A percentile compares a stretch with the other conserved stretches of the same genome.
Conservation (phyloP, 1,140 invertebrate species). For the Lordiphosa mommai region DNA sequence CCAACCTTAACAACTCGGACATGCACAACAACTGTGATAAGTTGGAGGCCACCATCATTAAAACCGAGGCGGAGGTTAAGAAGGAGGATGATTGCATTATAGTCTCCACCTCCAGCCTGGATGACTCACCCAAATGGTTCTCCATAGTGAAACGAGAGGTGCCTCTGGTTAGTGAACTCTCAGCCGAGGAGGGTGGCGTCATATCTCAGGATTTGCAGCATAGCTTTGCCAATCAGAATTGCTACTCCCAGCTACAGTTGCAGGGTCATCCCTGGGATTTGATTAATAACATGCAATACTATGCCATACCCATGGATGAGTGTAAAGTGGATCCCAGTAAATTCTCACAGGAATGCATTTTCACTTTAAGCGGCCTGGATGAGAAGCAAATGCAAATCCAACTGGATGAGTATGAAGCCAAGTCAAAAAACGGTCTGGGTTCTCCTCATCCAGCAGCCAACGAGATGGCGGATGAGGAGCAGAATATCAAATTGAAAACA, state of each 20-base stretch:
- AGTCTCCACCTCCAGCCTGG: slow-evolving; percentile 55
- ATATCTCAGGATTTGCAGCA: slow-evolving; percentile 50
- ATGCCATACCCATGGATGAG: slow-evolving; percentile 82
- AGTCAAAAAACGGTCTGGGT: slow-evolving; percentile 77
- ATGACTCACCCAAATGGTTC: slow-evolving; percentile 81
- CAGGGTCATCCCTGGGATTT: slow-evolving; percentile 83
- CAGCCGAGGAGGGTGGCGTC: slow-evolving; percentile 44
- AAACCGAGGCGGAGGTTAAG: slow-evolving; percentile 53
- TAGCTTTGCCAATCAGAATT: slow-evolving; percentile 70
- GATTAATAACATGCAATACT: slow-evolving; percentile 82
- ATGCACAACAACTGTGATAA: slow-evolving; percentile 72
- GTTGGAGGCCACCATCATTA: slow-evolving; percentile 39
- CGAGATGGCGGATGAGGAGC: slow-evolving; percentile 67
- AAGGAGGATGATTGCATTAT: slow-evolving; percentile 76
- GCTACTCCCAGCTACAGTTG: slow-evolving; percentile 80
- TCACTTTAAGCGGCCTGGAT: slow-evolving; percentile 82
- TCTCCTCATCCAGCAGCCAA: slow-evolving; percentile 75
- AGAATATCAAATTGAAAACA: slow-evolving; percentile 30
- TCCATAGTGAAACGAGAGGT: slow-evolving; percentile 80
- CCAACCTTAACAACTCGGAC: slow-evolving; percentile 17
- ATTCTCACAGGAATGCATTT: slow-evolving; percentile 80
- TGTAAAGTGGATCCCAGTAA: slow-evolving; percentile 79
- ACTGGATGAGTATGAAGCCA: slow-evolving; percentile 62
- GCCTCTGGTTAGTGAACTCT: slow-evolving; percentile 65
- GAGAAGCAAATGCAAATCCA: slow-evolving; percentile 81